Evolutionary conservation across 1,140 invertebrate species (phyloP), one percentile per base, ranked within the genome.

Genomic region (Apocrypta bakeri): DNA sequence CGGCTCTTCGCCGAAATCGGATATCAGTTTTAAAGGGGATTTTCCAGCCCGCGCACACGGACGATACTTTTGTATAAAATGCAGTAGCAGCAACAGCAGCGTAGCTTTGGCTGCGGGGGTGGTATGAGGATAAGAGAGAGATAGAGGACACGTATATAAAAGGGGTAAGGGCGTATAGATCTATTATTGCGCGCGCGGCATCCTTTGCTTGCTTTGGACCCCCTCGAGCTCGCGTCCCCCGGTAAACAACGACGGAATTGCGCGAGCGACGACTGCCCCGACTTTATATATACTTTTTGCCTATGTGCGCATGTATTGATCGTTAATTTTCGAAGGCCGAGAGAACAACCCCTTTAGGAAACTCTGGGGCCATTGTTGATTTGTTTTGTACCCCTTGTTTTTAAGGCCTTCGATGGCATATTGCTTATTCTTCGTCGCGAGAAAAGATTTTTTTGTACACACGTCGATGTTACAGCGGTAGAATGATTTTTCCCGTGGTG

Each of bases 21-120:
- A 83, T 83, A 83, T 83, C 81, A 82, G 81, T 82, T 82, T 82
- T 72, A 78, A 78, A 82, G 74, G 48, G 81, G 80, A 82, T 82
- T 78, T 82, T 78, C 56, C 56, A 33, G 40, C 24, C 68, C 81
- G 66, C 56, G 81, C 74, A 68, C 79, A 40, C 71, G 17, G 11
- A 17, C 73, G 69, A 81, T 74, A 81, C 72, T 81, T 81, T 81
- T 81, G 72, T 81, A 21, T 75, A 12, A 76, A 40, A 24, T 40
- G 37, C 21, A 74, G 40, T n/a, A 37, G 31, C 17, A 33, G 17
- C 33, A 37, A 0, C n/a, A 37, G 21, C 71, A 17, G 27, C 8
- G n/a, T n/a, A 14, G 71, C 17, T 21, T 42, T 56, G 14, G n/a
- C n/a, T 37, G 37, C 8, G 56, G 11, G 25, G 27, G 27, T 40